Evolutionary conservation across 2,888 invertebrate genomes (phyloP).

Genomic region (Spodoptera littoralis): DNA sequence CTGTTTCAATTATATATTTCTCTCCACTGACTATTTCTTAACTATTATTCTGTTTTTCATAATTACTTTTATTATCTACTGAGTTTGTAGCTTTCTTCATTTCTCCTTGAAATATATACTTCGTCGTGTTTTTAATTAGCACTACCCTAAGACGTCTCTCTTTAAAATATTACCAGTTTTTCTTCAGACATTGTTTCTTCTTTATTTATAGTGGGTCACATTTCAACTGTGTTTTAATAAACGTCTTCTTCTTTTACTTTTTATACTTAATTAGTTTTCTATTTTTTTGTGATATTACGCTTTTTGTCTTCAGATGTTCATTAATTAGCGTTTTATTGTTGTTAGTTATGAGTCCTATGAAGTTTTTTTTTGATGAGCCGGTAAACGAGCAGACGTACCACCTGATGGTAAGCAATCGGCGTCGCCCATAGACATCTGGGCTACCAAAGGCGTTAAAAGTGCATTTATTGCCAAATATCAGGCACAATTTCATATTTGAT

Average conservation of each 20-base stretch:
- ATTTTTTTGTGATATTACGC: no score
- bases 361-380: no score
- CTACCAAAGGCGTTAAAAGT: no score
- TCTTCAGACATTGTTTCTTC: neutral
- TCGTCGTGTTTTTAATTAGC: conserved; percentile 51
- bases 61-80: conserved; percentile 48
- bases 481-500: no score
- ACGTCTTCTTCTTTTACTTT: neutral
- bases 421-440: no score
- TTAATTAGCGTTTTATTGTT: no score
- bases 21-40: neutral
- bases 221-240: conserved; percentile 11
- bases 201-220: conserved; percentile 27
- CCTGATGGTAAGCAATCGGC: no score
- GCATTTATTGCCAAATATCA: no score
- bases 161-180: conserved; percentile 23
- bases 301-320: no score
- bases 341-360: no score
- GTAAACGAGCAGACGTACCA: no score
- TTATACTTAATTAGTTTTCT: neutral
- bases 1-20: no score
- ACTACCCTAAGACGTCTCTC: conserved; percentile 21
- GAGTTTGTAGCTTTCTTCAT: conserved; percentile 23
- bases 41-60: conserved; percentile 21
- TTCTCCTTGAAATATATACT: conserved; percentile 30